Evolutionary conservation across 2,888 invertebrate genomes (phyloP).

Genomic region (Archaeoteleia sp.): DNA sequence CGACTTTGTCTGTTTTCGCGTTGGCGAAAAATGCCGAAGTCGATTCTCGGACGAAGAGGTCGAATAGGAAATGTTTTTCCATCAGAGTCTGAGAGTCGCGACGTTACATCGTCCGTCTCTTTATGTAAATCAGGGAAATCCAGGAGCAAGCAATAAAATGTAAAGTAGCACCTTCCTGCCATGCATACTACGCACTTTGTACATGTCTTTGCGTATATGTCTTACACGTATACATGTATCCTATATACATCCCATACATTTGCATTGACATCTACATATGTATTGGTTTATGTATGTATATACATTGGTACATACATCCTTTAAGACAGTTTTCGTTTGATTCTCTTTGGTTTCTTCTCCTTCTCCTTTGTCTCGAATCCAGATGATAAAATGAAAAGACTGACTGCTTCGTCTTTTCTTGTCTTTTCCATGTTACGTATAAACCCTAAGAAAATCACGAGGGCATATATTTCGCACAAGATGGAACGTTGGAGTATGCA

Average conservation of each 20-base stretch:
- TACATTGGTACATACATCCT: conserved; percentile 2
- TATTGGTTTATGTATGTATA: not conserved
- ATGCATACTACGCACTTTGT: conserved; percentile 25
- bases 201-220: conserved; percentile 21
- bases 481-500: conserved; percentile 44
- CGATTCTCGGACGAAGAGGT: conserved; percentile 10
- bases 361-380: conserved; percentile 5
- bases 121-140: conserved; percentile 65
- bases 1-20: conserved; percentile 4
- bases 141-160: conserved; percentile 68
- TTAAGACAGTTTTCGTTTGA: conserved; percentile 11
- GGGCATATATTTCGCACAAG: conserved; percentile 35
- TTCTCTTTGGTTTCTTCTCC: not conserved
- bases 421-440: not conserved
- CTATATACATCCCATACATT: no score
- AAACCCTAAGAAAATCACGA: conserved; percentile 44
- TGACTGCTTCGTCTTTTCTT: no score
- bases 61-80: conserved; percentile 39
- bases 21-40: conserved; percentile 18
- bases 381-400: not conserved
- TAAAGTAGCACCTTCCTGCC: conserved; percentile 60
- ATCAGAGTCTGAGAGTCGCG: conserved; percentile 16
- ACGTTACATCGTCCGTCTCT: conserved; percentile 55
- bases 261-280: conserved; percentile 6
- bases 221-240: not conserved